phyloP scores from a whole-genome alignment of 2,888 invertebrate genomes.

The Disparrhopalites patrizii region DNA sequence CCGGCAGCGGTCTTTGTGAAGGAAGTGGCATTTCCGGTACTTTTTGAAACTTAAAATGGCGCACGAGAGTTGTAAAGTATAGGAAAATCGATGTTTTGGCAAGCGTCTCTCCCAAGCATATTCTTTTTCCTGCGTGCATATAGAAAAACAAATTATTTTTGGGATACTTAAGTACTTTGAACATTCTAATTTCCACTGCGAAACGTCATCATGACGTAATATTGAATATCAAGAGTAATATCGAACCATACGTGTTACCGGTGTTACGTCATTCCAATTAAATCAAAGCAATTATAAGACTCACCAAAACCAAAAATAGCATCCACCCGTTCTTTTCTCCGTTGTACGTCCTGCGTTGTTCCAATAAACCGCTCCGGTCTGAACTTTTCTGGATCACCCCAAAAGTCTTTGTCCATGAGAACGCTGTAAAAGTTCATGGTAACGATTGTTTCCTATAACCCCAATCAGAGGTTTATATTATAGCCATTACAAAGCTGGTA shows the following conservation, averaged over 20 bases:
- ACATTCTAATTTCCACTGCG: no score
- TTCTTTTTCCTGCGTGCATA: conserved; percentile 9
- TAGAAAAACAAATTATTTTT: not conserved
- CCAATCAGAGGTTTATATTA: not conserved
- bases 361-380: conserved; percentile 19
- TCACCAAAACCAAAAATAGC: conserved; percentile 21
- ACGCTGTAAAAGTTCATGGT: conserved; percentile 14
- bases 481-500: not conserved
- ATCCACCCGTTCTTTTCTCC: conserved; percentile 1
- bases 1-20: conserved; percentile 1
- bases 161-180: no score
- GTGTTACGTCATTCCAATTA: not conserved
- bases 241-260: no score
- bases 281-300: not conserved
- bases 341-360: not conserved
- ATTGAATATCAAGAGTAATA: no score
- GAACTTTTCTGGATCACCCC: conserved; percentile 11
- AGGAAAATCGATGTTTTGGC: conserved; percentile 11
- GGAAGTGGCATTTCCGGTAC: not conserved
- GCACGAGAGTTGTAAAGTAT: conserved; percentile 11
- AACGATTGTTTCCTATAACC: conserved; percentile 8
- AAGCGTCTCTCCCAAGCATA: conserved; percentile 18
- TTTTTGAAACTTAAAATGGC: conserved; percentile 13
- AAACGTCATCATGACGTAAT: no score
- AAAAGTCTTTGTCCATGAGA: conserved; percentile 12